Evolutionary conservation across 2,888 invertebrate genomes (phyloP).

Genomic region (Drosophila anomelani): DNA sequence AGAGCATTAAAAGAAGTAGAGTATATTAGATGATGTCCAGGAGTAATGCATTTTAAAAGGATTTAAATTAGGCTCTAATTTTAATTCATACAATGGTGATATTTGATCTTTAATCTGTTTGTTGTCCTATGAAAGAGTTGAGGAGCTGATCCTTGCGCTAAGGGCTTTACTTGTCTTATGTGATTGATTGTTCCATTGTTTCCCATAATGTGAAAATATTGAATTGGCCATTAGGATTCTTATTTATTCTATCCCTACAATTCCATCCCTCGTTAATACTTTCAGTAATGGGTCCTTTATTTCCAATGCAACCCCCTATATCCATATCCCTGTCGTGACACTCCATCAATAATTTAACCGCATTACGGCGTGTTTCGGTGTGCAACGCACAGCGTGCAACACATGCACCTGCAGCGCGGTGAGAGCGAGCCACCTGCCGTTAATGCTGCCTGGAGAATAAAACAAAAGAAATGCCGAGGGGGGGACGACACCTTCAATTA

Average conservation of each 20-base stretch:
- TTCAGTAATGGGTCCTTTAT: background rate
- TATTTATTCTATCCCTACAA: background rate
- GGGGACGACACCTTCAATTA: conserved; percentile 39
- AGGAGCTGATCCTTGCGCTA: background rate
- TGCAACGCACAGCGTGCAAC: conserved; percentile 13
- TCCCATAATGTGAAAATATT: background rate
- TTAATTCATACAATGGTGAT: background rate
- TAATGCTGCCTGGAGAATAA: conserved; percentile 9
- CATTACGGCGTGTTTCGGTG: conserved; percentile 10
- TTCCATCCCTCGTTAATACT: background rate
- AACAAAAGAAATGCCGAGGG: conserved; percentile 37
- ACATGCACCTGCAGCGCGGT: conserved; percentile 43
- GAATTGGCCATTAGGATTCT: background rate
- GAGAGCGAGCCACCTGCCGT: conserved; percentile 41
- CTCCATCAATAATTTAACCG: conserved; percentile 41
- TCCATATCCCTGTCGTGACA: conserved; percentile 17
- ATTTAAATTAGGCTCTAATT: too few relatives aligned
- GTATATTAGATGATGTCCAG: too few relatives aligned
- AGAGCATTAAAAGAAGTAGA: background rate
- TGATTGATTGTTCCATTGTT: conserved; percentile 10
- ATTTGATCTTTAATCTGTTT: background rate
- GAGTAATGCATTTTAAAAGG: background rate
- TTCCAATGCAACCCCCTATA: conserved; percentile 24
- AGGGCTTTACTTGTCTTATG: background rate
- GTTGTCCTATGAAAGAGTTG: background rate